Conservation (phyloP, 2,888 invertebrate species). For the Xestoiulus laeticollis region DNA sequence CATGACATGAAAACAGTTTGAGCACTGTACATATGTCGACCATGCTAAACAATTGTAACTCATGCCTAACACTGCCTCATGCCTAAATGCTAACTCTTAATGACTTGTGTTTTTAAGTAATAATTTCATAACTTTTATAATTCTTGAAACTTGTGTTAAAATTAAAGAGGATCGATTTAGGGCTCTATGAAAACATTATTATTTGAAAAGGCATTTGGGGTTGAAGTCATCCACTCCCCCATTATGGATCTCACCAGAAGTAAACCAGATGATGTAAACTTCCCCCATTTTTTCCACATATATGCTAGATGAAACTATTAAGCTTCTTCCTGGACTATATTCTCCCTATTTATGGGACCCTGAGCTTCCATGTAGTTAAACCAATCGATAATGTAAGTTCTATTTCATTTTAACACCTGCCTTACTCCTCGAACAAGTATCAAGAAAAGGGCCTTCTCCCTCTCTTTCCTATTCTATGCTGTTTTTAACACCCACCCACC, state of each 20-base stretch:
- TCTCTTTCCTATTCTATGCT: background rate
- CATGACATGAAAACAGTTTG: no score
- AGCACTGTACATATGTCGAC: no score
- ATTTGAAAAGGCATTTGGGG: background rate
- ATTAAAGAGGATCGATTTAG: background rate
- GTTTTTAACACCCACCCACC: background rate
- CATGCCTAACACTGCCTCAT: no score
- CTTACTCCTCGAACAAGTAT: background rate
- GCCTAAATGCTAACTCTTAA: background rate
- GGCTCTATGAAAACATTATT: background rate
- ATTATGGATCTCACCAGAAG: background rate
- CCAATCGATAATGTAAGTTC: slow-evolving; percentile 27
- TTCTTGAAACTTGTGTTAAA: background rate
- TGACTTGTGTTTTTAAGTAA: background rate
- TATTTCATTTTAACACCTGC: slow-evolving; percentile 37
- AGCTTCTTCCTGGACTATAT: background rate
- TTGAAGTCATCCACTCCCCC: background rate
- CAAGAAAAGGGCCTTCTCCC: background rate
- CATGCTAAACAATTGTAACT: no score
- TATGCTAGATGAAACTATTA: background rate
- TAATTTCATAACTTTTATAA: background rate
- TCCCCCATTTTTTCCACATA: background rate
- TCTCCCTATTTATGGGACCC: background rate
- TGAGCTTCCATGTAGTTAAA: background rate
- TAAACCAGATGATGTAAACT: background rate